phyloP scores from a whole-genome alignment of 2,797 vertebrate species.

The Clamator glandarius region DNA sequence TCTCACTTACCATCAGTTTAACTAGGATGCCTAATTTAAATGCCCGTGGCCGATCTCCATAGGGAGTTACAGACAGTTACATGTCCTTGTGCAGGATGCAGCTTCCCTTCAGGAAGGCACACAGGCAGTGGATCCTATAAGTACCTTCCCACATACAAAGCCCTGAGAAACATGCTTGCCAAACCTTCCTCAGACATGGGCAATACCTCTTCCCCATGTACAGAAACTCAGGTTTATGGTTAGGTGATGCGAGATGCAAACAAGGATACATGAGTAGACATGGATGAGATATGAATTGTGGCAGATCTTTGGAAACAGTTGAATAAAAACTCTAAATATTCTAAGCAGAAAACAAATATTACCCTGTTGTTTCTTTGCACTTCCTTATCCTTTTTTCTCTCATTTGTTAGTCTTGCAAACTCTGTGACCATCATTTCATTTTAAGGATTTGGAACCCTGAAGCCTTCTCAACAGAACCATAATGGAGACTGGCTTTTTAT shows the following conservation, averaged over 20 bases:
- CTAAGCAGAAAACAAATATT: not conserved
- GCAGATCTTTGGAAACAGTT: not conserved
- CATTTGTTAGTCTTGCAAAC: not conserved
- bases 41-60: fast-evolving
- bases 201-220: not conserved
- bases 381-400: not conserved
- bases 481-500: not conserved
- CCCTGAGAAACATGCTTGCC: not conserved
- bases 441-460: not conserved
- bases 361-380: not conserved
- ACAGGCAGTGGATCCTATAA: not conserved
- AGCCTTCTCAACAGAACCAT: not conserved
- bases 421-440: not conserved
- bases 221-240: not conserved
- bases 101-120: not conserved
- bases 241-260: not conserved
- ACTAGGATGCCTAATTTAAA: not conserved
- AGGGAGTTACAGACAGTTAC: not conserved
- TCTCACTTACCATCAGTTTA: not conserved
- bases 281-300: not conserved
- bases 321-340: not conserved
- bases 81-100: not conserved
- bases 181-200: not conserved
- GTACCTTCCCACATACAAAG: not conserved
- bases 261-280: not conserved